Conservation (phyloP, 2,888 invertebrate species). For the Diplolepis rosae region DNA sequence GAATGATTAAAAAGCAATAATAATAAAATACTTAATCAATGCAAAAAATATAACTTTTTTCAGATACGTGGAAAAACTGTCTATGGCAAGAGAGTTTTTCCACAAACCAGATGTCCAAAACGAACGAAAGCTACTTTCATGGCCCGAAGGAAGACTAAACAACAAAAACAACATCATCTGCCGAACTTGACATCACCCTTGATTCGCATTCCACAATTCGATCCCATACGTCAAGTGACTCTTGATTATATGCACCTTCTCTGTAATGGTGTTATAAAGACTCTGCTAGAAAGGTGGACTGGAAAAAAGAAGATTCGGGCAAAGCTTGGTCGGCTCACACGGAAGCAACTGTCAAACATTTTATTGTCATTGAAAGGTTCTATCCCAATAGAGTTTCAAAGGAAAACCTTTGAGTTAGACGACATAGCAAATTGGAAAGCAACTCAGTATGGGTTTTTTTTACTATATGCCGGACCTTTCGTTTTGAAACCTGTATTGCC, state of each 20-base stretch:
- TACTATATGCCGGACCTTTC: constrained; percentile 39
- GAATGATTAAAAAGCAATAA: too few relatives aligned
- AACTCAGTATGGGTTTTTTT: constrained; percentile 44
- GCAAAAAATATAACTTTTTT: too few relatives aligned
- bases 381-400: constrained; percentile 44
- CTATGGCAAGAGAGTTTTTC: too few relatives aligned
- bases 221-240: too few relatives aligned
- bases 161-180: too few relatives aligned
- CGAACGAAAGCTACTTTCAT: too few relatives aligned
- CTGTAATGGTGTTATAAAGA: constrained; percentile 33
- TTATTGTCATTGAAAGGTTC: neutral
- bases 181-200: too few relatives aligned
- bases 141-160: too few relatives aligned
- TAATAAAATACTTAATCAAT: too few relatives aligned
- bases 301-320: constrained; percentile 2
- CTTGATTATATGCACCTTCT: constrained; percentile 40
- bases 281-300: constrained; percentile 34
- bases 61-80: too few relatives aligned
- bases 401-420: constrained; percentile 36
- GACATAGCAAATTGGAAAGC: constrained; percentile 44
- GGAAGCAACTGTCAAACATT: neutral
- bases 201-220: too few relatives aligned
- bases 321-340: constrained; percentile 12
- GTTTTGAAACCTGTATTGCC: constrained; percentile 29
- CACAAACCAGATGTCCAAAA: too few relatives aligned